Evolutionary conservation across 2,113 vertebrate genomes (phyloP).

Genomic region (Numida meleagris): DNA sequence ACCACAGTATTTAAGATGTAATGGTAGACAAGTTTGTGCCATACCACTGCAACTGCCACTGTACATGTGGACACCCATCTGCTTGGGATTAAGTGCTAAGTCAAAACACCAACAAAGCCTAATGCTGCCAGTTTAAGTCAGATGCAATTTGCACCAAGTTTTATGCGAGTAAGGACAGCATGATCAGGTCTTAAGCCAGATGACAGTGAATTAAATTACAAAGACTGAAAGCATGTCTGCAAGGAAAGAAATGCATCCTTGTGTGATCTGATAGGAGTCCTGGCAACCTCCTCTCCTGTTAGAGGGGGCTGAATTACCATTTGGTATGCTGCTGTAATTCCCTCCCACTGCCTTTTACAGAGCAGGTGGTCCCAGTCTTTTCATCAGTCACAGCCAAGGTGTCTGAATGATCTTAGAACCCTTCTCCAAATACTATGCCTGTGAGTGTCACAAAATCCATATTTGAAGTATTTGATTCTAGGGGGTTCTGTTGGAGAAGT

Average conservation of each 20-base stretch:
- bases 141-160: background rate
- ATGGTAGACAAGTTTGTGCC: conserved; percentile 38
- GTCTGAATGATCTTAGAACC: background rate
- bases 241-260: background rate
- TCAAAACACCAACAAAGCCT: conserved; percentile 14
- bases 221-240: background rate
- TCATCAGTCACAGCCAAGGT: background rate
- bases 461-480: background rate
- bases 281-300: background rate
- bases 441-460: background rate
- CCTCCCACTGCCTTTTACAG: rapidly evolving
- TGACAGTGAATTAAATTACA: background rate
- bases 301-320: background rate
- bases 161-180: background rate
- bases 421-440: background rate
- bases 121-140: conserved; percentile 7
- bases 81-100: conserved; percentile 36
- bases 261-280: background rate
- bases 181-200: background rate
- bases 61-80: conserved; percentile 9
- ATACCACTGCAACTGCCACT: conserved; percentile 16
- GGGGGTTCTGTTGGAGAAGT: background rate
- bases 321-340: background rate
- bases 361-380: background rate
- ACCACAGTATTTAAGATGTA: conserved; percentile 9